These are phyloP conservation scores for Sitophilus oryzae DNA, from an alignment of 1,140 invertebrate species.

Conservation along the genomic window DNA sequence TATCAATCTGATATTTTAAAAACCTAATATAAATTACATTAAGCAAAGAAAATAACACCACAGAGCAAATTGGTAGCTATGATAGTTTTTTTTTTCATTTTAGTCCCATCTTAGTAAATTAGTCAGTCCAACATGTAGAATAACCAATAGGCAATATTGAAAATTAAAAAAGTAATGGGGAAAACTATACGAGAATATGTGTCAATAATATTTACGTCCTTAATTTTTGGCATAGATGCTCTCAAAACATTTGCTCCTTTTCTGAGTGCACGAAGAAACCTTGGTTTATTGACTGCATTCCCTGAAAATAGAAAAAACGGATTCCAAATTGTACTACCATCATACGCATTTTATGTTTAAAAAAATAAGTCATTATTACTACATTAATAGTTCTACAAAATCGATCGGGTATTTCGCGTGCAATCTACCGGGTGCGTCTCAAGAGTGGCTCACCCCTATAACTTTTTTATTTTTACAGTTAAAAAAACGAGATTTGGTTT, in stretches of 20 bases:
- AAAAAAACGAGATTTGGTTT: no score
- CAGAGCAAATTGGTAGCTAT: no score
- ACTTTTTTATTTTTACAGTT: no score
- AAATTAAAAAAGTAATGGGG: constrained; percentile 88
- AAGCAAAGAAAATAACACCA: no score
- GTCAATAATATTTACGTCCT: constrained; percentile 96
- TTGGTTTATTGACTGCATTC: constrained; percentile 51
- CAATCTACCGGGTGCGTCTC: no score
- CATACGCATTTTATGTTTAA: no score
- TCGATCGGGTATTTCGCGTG: no score
- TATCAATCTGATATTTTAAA: no score
- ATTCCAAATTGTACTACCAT: not conserved
- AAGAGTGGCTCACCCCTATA: no score
- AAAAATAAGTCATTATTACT: no score
- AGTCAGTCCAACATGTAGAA: constrained; percentile 77
- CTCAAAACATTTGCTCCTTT: constrained; percentile 72
- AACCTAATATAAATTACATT: no score
- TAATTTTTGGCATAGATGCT: constrained; percentile 85
- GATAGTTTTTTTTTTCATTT: not conserved
- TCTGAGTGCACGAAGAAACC: constrained; percentile 70
- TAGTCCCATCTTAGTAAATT: not conserved
- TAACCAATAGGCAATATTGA: constrained; percentile 91
- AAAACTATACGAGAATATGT: constrained; percentile 93
- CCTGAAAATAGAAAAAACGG: constrained; percentile 41
- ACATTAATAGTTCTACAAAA: no score